Evolutionary conservation across 23 tunicate genomes (phyloP).

Genomic region (Halocynthia roretzi): DNA sequence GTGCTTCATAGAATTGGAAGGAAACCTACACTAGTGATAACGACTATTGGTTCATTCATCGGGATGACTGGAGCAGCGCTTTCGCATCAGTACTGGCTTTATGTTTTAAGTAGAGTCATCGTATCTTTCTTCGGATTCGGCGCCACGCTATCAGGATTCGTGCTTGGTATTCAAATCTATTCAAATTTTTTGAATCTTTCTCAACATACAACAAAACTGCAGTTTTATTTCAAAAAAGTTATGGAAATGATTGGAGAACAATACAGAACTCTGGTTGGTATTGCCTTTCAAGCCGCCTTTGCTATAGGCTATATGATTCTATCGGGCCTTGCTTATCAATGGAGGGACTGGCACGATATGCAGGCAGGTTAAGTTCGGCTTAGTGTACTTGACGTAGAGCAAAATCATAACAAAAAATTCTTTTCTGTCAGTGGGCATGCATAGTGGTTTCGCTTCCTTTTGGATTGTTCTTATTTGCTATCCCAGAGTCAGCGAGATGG

Average conservation of each 20-base stretch:
- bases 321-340: constrained; percentile 64
- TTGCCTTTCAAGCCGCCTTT: constrained; percentile 49
- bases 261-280: constrained; percentile 56
- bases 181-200: not conserved
- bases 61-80: constrained; percentile 37
- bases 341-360: constrained; percentile 75
- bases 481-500: constrained; percentile 82
- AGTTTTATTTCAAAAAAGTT: constrained; percentile 19
- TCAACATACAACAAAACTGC: not conserved
- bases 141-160: constrained; percentile 44
- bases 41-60: constrained; percentile 26
- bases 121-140: constrained; percentile 63
- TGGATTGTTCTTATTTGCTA: constrained; percentile 31
- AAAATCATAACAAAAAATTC: not conserved
- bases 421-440: constrained; percentile 15
- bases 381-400: too few relatives aligned
- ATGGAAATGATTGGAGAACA: constrained; percentile 43
- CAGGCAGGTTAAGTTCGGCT: constrained; percentile 38
- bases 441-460: constrained; percentile 41
- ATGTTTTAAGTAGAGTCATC: constrained; percentile 44
- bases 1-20: constrained; percentile 34
- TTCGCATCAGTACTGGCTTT: constrained; percentile 45
- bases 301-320: constrained; percentile 80
- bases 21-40: constrained; percentile 26
- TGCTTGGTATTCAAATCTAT: constrained; percentile 23